These are phyloP conservation scores for Nothobranchius furzeri DNA, from an alignment of 2,113 vertebrate genomes.

Conservation along the genomic window DNA sequence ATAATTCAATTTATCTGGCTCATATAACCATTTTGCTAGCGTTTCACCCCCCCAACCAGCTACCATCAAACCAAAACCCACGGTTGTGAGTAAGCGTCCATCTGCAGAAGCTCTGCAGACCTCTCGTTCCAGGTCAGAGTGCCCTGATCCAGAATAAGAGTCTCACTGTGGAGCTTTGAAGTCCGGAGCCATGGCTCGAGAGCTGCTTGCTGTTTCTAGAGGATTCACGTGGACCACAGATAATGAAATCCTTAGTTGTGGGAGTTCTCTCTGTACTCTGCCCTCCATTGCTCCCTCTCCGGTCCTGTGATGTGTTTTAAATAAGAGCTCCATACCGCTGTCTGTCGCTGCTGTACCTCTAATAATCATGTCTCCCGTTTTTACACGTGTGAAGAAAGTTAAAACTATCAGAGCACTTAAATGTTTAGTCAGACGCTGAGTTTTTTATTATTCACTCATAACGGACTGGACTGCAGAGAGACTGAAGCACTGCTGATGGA, in stretches of 20 bases:
- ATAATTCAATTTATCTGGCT: slow-evolving; percentile 21
- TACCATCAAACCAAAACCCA: slow-evolving; percentile 15
- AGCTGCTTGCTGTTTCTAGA: slow-evolving; percentile 9
- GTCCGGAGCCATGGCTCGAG: background rate
- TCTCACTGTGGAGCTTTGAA: background rate
- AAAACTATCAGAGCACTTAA: slow-evolving; percentile 69
- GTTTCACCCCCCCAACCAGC: slow-evolving; percentile 5
- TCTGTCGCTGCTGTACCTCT: slow-evolving; percentile 63
- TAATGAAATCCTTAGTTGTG: no score
- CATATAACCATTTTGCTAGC: background rate
- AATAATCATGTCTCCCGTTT: slow-evolving; percentile 16
- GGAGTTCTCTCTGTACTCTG: no score
- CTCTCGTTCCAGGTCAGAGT: slow-evolving; percentile 15
- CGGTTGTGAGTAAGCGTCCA: slow-evolving; percentile 20
- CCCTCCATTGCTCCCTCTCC: no score
- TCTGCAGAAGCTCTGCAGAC: background rate
- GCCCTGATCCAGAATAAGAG: slow-evolving; percentile 12
- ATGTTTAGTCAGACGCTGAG: slow-evolving; percentile 29
- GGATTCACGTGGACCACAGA: slow-evolving; percentile 38
- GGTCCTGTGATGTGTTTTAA: no score
- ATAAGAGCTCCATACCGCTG: background rate
- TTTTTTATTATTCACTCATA: background rate
- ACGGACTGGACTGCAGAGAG: slow-evolving; percentile 41
- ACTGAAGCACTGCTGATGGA: slow-evolving; percentile 55
- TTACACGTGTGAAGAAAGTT: slow-evolving; percentile 24